phyloP scores from a whole-genome alignment of 2,113 vertebrate species.

The Scortum barcoo region DNA sequence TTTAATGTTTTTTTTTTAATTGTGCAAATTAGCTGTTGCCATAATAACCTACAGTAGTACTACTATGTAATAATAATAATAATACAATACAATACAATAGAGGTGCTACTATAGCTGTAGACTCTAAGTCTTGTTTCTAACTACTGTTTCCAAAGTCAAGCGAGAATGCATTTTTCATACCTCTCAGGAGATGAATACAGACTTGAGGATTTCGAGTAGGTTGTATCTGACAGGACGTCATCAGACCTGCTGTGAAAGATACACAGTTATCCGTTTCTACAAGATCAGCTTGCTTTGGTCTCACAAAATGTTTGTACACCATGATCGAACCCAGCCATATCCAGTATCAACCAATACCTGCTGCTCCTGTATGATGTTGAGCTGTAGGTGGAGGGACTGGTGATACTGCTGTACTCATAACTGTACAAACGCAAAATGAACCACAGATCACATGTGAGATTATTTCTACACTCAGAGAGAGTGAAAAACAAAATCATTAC shows the following conservation, averaged over 20 bases:
- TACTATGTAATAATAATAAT: too few species aligned
- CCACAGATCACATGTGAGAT: not conserved
- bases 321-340: not conserved
- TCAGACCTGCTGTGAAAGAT: conserved; percentile 55
- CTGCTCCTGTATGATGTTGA: conserved; percentile 74
- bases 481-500: not conserved
- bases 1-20: too few species aligned
- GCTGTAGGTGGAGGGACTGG: conserved; percentile 73
- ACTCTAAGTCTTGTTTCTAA: not conserved
- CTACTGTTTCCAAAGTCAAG: not conserved
- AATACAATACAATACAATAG: too few species aligned
- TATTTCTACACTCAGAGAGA: not conserved
- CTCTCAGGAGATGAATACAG: conserved; percentile 73
- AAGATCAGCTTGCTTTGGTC: not conserved
- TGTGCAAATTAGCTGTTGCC: not conserved
- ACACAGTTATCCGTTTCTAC: conserved; percentile 4
- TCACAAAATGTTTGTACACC: not conserved
- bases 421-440: conserved; percentile 66
- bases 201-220: conserved; percentile 66
- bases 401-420: conserved; percentile 69
- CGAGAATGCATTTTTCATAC: conserved; percentile 44
- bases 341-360: conserved; percentile 49
- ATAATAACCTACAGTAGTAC: not conserved
- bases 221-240: conserved; percentile 45
- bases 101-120: not conserved